phyloP scores from a whole-genome alignment of 2,888 invertebrate genomes.

The Drosophila fulvimacula region DNA sequence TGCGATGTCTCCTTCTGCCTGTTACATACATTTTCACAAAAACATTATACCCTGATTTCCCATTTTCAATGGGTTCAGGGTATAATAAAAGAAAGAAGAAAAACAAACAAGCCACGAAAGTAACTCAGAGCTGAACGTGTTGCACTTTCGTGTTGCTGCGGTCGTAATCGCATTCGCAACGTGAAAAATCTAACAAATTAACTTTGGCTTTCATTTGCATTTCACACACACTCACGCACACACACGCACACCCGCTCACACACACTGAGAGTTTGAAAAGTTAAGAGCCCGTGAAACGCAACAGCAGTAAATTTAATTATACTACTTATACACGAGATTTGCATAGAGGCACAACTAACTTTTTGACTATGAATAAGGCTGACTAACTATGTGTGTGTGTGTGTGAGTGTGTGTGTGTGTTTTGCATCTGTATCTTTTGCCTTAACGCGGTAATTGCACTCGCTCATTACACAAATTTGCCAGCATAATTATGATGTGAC shows the following conservation, averaged over 20 bases:
- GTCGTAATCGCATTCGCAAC: slow-evolving; percentile 34
- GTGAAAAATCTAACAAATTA: slow-evolving; percentile 78
- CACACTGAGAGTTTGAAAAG: slow-evolving; percentile 25
- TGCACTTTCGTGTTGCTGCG: slow-evolving; percentile 41
- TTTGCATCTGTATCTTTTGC: slow-evolving; percentile 27
- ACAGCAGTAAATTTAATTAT: slow-evolving; percentile 54
- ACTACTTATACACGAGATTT: slow-evolving; percentile 21
- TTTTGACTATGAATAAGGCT: slow-evolving; percentile 8
- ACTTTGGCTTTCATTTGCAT: slow-evolving; percentile 78
- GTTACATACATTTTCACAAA: no score
- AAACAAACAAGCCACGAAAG: slow-evolving; percentile 42
- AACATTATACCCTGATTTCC: no score
- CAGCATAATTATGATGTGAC: slow-evolving; percentile 68
- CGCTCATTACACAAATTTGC: slow-evolving; percentile 73
- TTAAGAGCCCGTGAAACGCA: slow-evolving; percentile 56
- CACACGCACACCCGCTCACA: neutral
- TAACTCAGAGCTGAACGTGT: slow-evolving; percentile 29
- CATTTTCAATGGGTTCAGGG: no score
- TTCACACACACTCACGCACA: slow-evolving; percentile 40
- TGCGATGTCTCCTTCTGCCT: no score
- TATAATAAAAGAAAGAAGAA: no score
- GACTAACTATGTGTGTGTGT: neutral
- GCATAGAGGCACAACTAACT: slow-evolving; percentile 5
- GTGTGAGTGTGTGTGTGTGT: slow-evolving; percentile 16
- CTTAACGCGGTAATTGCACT: slow-evolving; percentile 59